These are phyloP conservation scores for Caerostris extrusa DNA, from an alignment of 1,140 invertebrate genomes.

Conservation along the genomic window DNA sequence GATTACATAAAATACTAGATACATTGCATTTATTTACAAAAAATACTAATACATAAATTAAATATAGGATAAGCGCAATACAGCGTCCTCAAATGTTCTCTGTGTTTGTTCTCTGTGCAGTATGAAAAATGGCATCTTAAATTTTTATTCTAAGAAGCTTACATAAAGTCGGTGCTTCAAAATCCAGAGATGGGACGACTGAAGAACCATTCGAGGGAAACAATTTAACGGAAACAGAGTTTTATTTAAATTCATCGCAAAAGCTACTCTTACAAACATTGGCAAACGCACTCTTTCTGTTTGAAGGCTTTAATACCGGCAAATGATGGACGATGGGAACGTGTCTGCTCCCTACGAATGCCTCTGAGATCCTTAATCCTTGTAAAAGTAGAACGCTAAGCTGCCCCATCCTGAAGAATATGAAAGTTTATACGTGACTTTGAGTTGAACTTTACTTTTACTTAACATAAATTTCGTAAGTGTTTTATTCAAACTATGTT, in stretches of 20 bases:
- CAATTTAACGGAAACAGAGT: not conserved
- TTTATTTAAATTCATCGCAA: constrained; percentile 30
- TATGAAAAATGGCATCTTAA: not conserved
- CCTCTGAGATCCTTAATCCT: not conserved
- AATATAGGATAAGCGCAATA: no score
- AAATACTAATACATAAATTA: no score
- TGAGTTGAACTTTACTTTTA: constrained; percentile 11
- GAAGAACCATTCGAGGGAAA: not conserved
- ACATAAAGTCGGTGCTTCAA: not conserved
- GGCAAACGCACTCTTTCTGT: not conserved
- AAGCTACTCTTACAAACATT: not conserved
- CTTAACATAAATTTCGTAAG: not conserved
- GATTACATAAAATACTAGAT: no score
- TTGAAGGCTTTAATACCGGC: not conserved
- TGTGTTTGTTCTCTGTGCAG: not conserved
- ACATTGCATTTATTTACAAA: no score
- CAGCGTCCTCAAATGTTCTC: not conserved
- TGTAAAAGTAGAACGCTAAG: not conserved
- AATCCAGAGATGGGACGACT: not conserved
- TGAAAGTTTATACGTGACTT: constrained; percentile 27
- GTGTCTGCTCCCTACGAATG: not conserved
- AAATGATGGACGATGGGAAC: constrained; percentile 1
- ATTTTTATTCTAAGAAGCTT: not conserved
- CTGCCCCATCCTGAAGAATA: not conserved
- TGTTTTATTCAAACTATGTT: no score